phyloP scores from a whole-genome alignment of 2,888 invertebrate genomes.

The Rhorus exstirpatorius region DNA sequence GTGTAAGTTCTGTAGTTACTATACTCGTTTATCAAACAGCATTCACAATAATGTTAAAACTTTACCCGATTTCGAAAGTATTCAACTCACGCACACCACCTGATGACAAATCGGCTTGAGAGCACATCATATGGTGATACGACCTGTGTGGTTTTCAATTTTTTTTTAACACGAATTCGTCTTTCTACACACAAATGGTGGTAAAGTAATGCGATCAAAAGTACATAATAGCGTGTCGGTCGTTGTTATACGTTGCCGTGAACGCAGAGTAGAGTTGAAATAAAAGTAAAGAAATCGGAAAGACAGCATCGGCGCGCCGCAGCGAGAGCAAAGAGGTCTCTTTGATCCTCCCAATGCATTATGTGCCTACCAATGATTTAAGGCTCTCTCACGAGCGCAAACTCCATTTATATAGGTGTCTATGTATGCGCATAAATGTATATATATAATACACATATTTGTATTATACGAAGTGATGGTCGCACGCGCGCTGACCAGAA shows the following conservation, averaged over 20 bases:
- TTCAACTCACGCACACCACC: not conserved
- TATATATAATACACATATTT: conserved; percentile 17
- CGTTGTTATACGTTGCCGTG: not conserved
- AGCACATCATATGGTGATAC: too few relatives aligned
- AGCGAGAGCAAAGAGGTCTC: conserved; percentile 75
- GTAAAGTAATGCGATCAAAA: not conserved
- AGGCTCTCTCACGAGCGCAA: conserved; percentile 74
- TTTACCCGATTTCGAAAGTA: not conserved
- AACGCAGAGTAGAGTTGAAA: conserved; percentile 41
- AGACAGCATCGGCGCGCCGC: conserved; percentile 65
- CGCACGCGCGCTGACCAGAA: conserved; percentile 61
- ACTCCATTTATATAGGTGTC: conserved; percentile 39
- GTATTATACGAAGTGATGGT: conserved; percentile 59
- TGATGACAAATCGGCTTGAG: not conserved
- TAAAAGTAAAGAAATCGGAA: conserved; percentile 69
- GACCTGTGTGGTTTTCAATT: too few relatives aligned
- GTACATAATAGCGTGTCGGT: not conserved
- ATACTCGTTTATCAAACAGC: too few relatives aligned
- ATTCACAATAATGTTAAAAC: too few relatives aligned
- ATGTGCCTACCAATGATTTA: conserved; percentile 82
- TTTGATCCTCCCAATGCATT: conserved; percentile 84
- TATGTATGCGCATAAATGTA: conserved; percentile 32
- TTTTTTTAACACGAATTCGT: too few relatives aligned
- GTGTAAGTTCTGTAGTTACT: too few relatives aligned
- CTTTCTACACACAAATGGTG: too few relatives aligned